Conservation (phyloP, 2,888 invertebrate genomes). For the Heliconius cydno region DNA sequence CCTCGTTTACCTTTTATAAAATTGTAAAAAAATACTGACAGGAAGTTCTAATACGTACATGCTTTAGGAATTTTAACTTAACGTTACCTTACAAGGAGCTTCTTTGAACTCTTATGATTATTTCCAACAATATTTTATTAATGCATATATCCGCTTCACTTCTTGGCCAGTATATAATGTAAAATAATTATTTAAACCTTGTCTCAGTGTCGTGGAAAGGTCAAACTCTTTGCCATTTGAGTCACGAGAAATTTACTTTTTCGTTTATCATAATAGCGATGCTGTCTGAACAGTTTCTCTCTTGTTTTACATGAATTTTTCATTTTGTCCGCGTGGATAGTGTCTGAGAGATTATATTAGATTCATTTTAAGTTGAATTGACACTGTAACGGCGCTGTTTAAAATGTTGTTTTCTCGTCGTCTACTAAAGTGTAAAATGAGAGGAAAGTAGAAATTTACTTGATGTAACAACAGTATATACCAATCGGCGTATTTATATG, state of each 20-base stretch:
- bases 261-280: constrained; percentile 38
- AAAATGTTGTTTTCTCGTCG: background rate
- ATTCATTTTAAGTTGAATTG: background rate
- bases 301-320: constrained; percentile 31
- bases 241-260: constrained; percentile 32
- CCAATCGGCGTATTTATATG: background rate
- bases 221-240: constrained; percentile 30
- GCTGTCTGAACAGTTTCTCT: constrained; percentile 33
- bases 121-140: background rate
- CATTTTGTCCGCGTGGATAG: constrained; percentile 2
- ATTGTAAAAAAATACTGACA: constrained; percentile 22
- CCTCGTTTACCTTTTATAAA: constrained; percentile 46
- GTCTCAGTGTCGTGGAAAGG: constrained; percentile 28
- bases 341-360: constrained; percentile 5
- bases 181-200: background rate
- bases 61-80: background rate
- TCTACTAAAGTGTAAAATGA: background rate
- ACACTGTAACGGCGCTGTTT: no score
- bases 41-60: constrained; percentile 28
- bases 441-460: background rate
- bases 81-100: background rate
- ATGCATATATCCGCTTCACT: background rate
- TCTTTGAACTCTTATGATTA: background rate
- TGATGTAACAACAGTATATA: no score
- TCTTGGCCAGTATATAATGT: no score